A percentile compares a stretch with the other conserved stretches of the same genome.
phyloP scores from a whole-genome alignment of 2,113 vertebrate genomes.

The Aix galericulata region DNA sequence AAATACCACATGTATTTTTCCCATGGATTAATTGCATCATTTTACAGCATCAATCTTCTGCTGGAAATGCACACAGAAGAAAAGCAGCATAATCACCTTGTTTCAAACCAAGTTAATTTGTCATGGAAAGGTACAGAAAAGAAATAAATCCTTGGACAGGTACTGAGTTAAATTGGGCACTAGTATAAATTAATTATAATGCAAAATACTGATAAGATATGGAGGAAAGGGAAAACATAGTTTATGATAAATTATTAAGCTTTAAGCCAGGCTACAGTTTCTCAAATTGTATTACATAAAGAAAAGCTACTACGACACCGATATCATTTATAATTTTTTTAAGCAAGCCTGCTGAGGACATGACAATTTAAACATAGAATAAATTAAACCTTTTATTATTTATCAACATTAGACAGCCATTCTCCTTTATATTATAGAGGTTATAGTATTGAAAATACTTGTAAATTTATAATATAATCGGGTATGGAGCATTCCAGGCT shows the following conservation, averaged over 20 bases:
- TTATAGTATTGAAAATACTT: background rate
- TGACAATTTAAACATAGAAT: background rate
- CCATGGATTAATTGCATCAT: background rate
- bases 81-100: background rate
- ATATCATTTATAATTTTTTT: background rate
- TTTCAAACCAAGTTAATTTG: background rate
- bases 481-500: background rate
- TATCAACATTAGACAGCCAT: background rate
- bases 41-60: background rate
- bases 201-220: background rate
- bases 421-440: background rate
- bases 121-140: background rate
- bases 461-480: background rate
- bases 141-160: background rate
- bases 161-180: background rate
- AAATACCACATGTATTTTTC: background rate
- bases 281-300: accelerated
- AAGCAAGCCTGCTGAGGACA: background rate
- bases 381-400: background rate
- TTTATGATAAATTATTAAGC: background rate
- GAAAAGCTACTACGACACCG: background rate
- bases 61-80: background rate
- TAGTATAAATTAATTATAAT: background rate
- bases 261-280: background rate
- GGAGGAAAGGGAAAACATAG: background rate